Evolutionary conservation across 2,888 invertebrate genomes (phyloP).

Genomic region (Desoria tigrina): DNA sequence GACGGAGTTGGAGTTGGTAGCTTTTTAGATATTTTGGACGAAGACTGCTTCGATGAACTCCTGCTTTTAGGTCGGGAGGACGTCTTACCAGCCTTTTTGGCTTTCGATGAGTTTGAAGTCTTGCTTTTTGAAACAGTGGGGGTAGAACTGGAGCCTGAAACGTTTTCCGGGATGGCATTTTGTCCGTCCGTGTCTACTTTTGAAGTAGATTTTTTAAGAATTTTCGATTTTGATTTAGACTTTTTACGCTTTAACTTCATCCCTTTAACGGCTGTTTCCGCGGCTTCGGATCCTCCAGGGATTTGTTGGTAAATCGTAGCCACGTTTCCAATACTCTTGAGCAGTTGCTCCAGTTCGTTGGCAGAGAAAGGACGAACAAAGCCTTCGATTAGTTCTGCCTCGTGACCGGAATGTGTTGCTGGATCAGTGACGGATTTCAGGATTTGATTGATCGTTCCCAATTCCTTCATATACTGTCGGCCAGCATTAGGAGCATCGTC

Average conservation of each 20-base stretch:
- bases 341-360: slow-evolving; percentile 2
- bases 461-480: background rate
- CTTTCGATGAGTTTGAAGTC: background rate
- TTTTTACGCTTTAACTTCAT: too few relatives aligned
- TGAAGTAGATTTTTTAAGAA: background rate
- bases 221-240: background rate
- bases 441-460: slow-evolving; percentile 11
- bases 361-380: slow-evolving; percentile 9
- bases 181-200: background rate
- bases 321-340: slow-evolving; percentile 9
- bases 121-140: background rate
- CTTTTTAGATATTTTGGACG: background rate
- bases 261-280: background rate
- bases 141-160: background rate
- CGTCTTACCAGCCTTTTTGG: background rate
- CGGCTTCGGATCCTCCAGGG: background rate
- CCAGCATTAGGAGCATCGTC: background rate
- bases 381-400: background rate
- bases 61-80: background rate
- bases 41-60: background rate
- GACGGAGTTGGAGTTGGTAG: too few relatives aligned
- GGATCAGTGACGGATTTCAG: slow-evolving; percentile 10
- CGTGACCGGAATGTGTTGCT: background rate
- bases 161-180: background rate
- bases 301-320: slow-evolving; percentile 10